phyloP scores from a whole-genome alignment of 2,113 vertebrate species.

The Corythornis madagascariensis region DNA sequence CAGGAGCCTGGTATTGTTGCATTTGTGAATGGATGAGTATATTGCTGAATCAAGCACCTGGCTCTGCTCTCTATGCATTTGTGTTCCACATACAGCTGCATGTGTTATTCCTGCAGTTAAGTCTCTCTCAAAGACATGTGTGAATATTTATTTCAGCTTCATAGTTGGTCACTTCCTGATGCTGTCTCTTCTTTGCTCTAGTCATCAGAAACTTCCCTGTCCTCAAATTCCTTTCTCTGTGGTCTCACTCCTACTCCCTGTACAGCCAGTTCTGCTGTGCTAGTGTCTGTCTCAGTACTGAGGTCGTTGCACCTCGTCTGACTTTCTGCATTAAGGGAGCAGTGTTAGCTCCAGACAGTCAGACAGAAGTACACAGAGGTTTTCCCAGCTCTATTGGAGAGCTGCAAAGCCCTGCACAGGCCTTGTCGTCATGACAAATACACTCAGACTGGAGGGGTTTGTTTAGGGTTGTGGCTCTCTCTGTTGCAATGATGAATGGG shows the following conservation, averaged over 20 bases:
- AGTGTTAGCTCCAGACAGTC: conserved; percentile 53
- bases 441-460: not conserved
- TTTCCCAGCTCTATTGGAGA: conserved; percentile 2
- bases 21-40: not conserved
- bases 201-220: conserved; percentile 51
- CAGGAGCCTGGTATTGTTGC: not conserved
- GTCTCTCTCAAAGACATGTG: not conserved
- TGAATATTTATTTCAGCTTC: conserved; percentile 39
- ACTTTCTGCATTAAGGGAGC: conserved; percentile 43
- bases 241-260: conserved; percentile 32
- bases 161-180: conserved; percentile 44
- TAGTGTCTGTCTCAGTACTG: conserved; percentile 43
- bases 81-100: conserved; percentile 1
- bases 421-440: conserved; percentile 39
- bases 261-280: conserved; percentile 45
- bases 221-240: conserved; percentile 62
- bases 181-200: conserved; percentile 22
- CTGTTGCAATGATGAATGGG: not conserved
- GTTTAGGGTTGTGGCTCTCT: not conserved
- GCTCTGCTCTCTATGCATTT: not conserved
- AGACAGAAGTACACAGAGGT: conserved; percentile 45
- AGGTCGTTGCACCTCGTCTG: conserved; percentile 1
- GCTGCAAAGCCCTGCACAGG: not conserved
- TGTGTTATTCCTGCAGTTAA: conserved; percentile 44
- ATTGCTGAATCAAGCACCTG: not conserved